These are phyloP conservation scores for Rhagophthalmus giganteus DNA, from an alignment of 2,888 invertebrate species.

Conservation along the genomic window DNA sequence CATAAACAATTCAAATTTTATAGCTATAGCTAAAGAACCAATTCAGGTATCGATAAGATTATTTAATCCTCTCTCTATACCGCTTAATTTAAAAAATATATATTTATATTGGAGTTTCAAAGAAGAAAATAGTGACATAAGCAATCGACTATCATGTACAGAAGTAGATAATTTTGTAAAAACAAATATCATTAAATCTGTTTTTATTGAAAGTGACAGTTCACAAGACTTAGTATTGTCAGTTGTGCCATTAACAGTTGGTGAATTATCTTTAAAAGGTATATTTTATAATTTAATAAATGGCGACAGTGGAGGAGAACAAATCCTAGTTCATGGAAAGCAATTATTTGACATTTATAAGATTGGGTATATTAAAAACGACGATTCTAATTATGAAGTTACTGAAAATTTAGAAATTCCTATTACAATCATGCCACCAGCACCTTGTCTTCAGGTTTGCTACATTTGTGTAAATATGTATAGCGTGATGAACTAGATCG, in stretches of 20 bases:
- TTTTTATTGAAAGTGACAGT: slow-evolving; percentile 62
- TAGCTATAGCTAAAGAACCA: slow-evolving; percentile 79
- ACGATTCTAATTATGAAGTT: slow-evolving; percentile 53
- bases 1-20: slow-evolving; percentile 66
- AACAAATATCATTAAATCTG: slow-evolving; percentile 61
- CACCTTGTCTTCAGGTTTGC: slow-evolving; percentile 79
- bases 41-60: slow-evolving; percentile 77
- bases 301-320: slow-evolving; percentile 44
- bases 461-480: slow-evolving; percentile 2
- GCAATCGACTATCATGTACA: slow-evolving; percentile 53
- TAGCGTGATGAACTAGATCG: too few species aligned
- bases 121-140: slow-evolving; percentile 51
- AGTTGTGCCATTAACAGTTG: slow-evolving; percentile 73
- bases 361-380: slow-evolving; percentile 60
- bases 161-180: slow-evolving; percentile 56
- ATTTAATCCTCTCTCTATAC: slow-evolving; percentile 74
- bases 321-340: slow-evolving; percentile 63
- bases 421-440: slow-evolving; percentile 74
- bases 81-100: slow-evolving; percentile 69
- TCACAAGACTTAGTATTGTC: slow-evolving; percentile 69
- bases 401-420: slow-evolving; percentile 63
- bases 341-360: slow-evolving; percentile 61
- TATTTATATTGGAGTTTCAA: slow-evolving; percentile 74
- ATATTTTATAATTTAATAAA: slow-evolving; percentile 56
- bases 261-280: slow-evolving; percentile 73